A percentile compares a stretch with the other conserved stretches of the same genome.
Conservation (phyloP, 2,797 vertebrate genomes). For the Sandelia bainsii region DNA sequence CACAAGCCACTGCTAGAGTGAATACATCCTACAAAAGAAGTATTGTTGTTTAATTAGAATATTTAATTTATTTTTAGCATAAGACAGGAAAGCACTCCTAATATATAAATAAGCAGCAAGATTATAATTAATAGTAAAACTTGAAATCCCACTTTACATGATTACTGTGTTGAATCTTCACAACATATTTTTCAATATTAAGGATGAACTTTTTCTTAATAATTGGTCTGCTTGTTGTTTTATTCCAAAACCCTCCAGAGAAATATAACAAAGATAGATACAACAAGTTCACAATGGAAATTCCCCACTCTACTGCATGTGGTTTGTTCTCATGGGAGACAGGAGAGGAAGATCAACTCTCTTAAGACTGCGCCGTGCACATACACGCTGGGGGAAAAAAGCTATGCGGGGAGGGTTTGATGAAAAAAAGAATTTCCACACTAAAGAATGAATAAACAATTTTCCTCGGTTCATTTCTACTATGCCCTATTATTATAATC, state of each 20-base stretch:
- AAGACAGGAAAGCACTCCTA: not conserved
- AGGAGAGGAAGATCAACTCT: conserved; percentile 42
- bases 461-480: conserved; percentile 48
- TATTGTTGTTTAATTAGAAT: conserved; percentile 26
- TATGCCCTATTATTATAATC: conserved; percentile 57
- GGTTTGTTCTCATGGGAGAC: conserved; percentile 56
- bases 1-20: conserved; percentile 40
- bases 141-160: conserved; percentile 6
- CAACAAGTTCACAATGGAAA: conserved; percentile 54
- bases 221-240: not conserved
- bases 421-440: conserved; percentile 43
- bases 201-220: not conserved
- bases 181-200: not conserved
- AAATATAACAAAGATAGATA: conserved; percentile 38
- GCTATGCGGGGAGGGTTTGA: conserved; percentile 28
- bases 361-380: conserved; percentile 51
- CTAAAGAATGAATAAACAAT: conserved; percentile 48
- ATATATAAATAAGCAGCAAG: not conserved
- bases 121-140: not conserved
- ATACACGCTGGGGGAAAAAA: conserved; percentile 52
- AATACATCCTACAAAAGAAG: conserved; percentile 23
- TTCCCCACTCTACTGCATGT: conserved; percentile 52
- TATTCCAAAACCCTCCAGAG: conserved; percentile 16
- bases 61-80: conserved; percentile 17
- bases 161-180: not conserved